Evolutionary conservation across 53 echinoderm and acorn worm genomes (phyloP).

Genomic region (Apostichopus leukothele): DNA sequence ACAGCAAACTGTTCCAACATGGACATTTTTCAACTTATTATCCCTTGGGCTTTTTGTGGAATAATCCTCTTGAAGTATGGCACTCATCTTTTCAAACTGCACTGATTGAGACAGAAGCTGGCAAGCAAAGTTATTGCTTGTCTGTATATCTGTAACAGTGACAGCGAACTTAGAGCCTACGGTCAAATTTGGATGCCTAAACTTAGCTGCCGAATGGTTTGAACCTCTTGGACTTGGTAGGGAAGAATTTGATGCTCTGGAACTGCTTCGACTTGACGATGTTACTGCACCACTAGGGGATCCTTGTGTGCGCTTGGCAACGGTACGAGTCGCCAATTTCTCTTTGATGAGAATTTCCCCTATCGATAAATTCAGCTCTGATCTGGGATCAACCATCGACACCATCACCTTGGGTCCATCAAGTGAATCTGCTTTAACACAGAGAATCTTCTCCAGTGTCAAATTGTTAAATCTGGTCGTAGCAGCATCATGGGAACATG

Average conservation of each 20-base stretch:
- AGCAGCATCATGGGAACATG: slow-evolving; percentile 54
- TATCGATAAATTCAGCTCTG: slow-evolving; percentile 74
- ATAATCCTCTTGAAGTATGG: slow-evolving; percentile 59
- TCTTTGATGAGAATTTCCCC: slow-evolving; percentile 79
- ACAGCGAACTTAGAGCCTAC: slow-evolving; percentile 4
- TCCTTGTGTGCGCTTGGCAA: background rate
- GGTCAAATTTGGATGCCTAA: background rate
- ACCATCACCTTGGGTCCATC: slow-evolving; percentile 63
- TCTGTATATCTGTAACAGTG: slow-evolving; percentile 24
- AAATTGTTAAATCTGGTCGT: slow-evolving; percentile 75
- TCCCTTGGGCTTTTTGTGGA: slow-evolving; percentile 46
- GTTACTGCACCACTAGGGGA: background rate
- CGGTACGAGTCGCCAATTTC: slow-evolving; percentile 64
- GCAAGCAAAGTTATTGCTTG: slow-evolving; percentile 68
- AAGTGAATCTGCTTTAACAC: slow-evolving; percentile 70
- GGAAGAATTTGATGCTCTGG: slow-evolving; percentile 34
- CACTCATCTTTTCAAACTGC: slow-evolving; percentile 77
- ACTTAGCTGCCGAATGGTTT: background rate
- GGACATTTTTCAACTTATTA: slow-evolving; percentile 34
- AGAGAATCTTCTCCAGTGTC: slow-evolving; percentile 72
- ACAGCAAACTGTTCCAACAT: slow-evolving; percentile 72
- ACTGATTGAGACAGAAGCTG: slow-evolving; percentile 75
- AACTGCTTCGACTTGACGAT: slow-evolving; percentile 22
- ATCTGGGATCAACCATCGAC: slow-evolving; percentile 79
- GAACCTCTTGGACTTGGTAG: slow-evolving; percentile 24